phyloP scores from a whole-genome alignment of 2,113 vertebrate genomes.

The Sphyrna mokarran region DNA sequence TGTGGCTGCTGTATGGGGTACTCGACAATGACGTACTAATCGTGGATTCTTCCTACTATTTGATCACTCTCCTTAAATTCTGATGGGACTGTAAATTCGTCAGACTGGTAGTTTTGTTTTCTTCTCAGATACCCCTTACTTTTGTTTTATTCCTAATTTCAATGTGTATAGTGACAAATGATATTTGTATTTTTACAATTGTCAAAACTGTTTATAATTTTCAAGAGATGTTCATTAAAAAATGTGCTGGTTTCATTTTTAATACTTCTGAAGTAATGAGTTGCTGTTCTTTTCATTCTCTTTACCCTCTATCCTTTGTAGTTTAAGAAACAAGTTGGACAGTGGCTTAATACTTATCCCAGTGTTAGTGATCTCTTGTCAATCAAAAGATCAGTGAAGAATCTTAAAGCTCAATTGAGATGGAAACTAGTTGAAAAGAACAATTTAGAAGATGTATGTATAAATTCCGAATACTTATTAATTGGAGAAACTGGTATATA shows the following conservation, averaged over 20 bases:
- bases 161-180: not conserved
- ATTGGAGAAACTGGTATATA: not conserved
- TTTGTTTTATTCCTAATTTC: not conserved
- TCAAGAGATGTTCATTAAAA: not conserved
- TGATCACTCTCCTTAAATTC: not conserved
- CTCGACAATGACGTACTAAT: not conserved
- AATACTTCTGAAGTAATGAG: not conserved
- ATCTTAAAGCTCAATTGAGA: constrained; percentile 57
- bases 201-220: not conserved
- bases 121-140: not conserved
- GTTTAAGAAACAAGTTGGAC: constrained; percentile 57
- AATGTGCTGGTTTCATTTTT: not conserved
- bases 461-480: not conserved
- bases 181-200: not conserved
- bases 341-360: constrained; percentile 55
- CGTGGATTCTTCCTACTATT: not conserved
- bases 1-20: not conserved
- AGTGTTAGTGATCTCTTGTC: constrained; percentile 52
- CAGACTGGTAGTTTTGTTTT: not conserved
- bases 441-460: constrained; percentile 62
- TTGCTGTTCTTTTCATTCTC: not conserved
- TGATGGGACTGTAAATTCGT: not conserved
- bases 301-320: constrained; percentile 40
- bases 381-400: constrained; percentile 62
- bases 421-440: constrained; percentile 64